Evolutionary conservation across 2,797 vertebrate species (phyloP).

Genomic region (Hylomyscus alleni): DNA sequence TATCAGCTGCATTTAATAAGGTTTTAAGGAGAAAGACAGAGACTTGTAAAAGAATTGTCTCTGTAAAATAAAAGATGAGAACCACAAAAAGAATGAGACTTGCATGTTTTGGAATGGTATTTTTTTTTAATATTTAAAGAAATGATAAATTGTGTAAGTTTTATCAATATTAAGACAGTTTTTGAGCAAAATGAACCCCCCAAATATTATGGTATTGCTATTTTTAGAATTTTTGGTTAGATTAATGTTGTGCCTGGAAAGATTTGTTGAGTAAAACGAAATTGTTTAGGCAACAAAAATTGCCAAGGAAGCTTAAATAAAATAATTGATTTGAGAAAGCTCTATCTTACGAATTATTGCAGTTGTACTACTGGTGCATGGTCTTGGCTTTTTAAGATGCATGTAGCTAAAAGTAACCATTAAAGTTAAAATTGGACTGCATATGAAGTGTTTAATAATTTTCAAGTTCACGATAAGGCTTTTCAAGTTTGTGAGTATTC

Average conservation of each 20-base stretch:
- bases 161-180: background rate
- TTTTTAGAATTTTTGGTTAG: constrained; percentile 1
- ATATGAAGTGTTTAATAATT: background rate
- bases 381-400: background rate
- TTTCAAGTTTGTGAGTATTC: background rate
- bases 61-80: background rate
- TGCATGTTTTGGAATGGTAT: background rate
- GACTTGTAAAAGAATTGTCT: background rate
- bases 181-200: background rate
- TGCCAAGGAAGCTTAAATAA: background rate
- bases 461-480: background rate
- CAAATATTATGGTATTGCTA: background rate
- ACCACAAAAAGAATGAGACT: background rate
- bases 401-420: background rate
- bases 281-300: background rate
- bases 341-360: background rate
- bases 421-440: background rate
- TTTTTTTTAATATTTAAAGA: constrained; percentile 1
- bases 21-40: constrained; percentile 13
- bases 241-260: background rate
- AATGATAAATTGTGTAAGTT: background rate
- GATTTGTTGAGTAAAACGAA: constrained; percentile 5
- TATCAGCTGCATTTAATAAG: constrained; percentile 22
- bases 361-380: background rate
- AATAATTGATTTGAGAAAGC: background rate